These are phyloP conservation scores for Hemitrygon akajei DNA, from an alignment of 2,797 vertebrate species.

Conservation along the genomic window DNA sequence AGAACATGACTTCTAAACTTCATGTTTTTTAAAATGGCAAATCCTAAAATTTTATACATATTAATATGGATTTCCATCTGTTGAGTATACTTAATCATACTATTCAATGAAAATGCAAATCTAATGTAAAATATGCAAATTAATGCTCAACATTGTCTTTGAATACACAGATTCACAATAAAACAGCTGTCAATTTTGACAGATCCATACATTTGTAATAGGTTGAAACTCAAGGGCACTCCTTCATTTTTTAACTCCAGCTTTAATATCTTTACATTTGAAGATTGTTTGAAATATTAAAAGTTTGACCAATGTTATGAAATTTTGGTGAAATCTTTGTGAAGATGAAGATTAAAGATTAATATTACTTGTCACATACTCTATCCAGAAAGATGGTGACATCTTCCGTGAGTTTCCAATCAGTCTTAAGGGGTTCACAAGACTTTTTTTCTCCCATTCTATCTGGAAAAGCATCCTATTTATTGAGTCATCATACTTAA, in stretches of 20 bases:
- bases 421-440: not conserved
- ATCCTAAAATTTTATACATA: not conserved
- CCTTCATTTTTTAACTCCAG: not conserved
- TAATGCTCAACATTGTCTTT: not conserved
- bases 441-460: not conserved
- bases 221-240: not conserved
- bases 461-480: too few species aligned
- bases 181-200: slow-evolving; percentile 29
- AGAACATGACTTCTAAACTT: not conserved
- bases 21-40: not conserved
- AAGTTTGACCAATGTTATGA: not conserved
- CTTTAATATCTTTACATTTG: not conserved
- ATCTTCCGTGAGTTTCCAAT: not conserved
- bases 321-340: too few species aligned
- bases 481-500: too few species aligned
- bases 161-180: slow-evolving; percentile 20
- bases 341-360: too few species aligned
- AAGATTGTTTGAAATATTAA: not conserved
- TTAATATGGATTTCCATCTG: slow-evolving; percentile 26
- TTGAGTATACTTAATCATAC: slow-evolving; percentile 18
- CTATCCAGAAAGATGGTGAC: not conserved
- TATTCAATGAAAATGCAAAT: not conserved
- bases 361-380: too few species aligned
- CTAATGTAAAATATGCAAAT: slow-evolving; percentile 13
- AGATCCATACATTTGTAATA: not conserved